Conservation (phyloP, 2,888 invertebrate species). For the Drosophila kuntzei region DNA sequence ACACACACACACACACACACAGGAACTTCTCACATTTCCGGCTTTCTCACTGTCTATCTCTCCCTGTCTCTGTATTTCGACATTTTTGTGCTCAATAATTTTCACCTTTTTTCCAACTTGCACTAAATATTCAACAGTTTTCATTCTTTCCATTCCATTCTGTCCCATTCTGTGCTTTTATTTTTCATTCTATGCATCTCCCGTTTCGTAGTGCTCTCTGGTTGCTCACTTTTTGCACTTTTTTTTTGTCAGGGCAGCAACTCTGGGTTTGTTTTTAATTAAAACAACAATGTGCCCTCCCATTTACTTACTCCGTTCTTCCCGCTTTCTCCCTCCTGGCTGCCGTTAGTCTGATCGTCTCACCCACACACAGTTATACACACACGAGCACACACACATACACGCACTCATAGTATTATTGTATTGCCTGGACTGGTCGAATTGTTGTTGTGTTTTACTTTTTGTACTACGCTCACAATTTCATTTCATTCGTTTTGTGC, state of each 20-base stretch:
- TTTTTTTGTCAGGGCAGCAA: constrained; percentile 44
- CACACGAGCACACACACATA: constrained; percentile 22
- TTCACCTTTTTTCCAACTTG: constrained; percentile 35
- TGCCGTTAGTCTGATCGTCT: constrained; percentile 12
- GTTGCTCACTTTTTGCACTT: constrained; percentile 26
- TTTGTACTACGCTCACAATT: constrained; percentile 66
- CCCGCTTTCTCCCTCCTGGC: background rate
- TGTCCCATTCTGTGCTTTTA: background rate
- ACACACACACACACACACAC: constrained; percentile 19
- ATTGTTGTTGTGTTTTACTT: constrained; percentile 66
- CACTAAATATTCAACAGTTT: constrained; percentile 75
- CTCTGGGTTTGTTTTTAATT: constrained; percentile 75
- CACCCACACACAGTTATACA: background rate
- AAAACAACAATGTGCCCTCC: constrained; percentile 72
- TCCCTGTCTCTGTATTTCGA: constrained; percentile 31
- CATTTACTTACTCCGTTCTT: constrained; percentile 33
- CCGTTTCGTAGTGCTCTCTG: constrained; percentile 11
- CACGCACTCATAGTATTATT: constrained; percentile 32
- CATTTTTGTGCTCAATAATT: constrained; percentile 64
- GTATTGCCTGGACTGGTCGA: constrained; percentile 45
- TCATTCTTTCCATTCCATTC: constrained; percentile 22
- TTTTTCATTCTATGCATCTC: constrained; percentile 1
- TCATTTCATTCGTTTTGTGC: constrained; percentile 64
- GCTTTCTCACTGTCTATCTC: constrained; percentile 7
- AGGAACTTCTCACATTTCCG: constrained; percentile 52